Evolutionary conservation across 2,888 invertebrate species (phyloP), one percentile per base, ranked within the genome.

Genomic region (Bimastos eiseni): DNA sequence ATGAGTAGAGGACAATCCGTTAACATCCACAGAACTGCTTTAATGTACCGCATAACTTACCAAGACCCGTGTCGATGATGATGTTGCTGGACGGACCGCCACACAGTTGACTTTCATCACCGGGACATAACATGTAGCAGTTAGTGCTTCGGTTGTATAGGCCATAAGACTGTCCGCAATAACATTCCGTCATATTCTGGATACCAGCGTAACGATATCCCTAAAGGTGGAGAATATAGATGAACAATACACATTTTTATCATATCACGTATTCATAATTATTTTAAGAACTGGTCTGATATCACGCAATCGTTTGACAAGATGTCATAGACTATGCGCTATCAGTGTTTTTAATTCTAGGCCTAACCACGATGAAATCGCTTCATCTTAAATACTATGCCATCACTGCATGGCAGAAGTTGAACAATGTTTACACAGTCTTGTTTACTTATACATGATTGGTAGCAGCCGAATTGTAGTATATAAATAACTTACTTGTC

Each of bases 191-290:
- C 70, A 70, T 70, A 11, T 70, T 70, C 70, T 70, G 70, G 30
- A 70, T n/a, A n/a, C 70, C 70, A 70, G 70, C 70, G n/a, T n/a
- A 70, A 70, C 70, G 70, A 70, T 70, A 70, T n/a, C 70, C n/a
- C 70, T 70, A n/a, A 70, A 70, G n/a, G 49, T 21, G 21, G n/a
- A 70, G 70, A 30, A 70, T 8, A n/a, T 70, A 17, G 17, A 17
- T 30, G n/a, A 8, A n/a, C 8, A 70, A 70, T 13, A n/a, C 8
- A n/a, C 70, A 70, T 70, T 70, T 70, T 30, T 70, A n/a, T 30
- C 0, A 70, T 49, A 49, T 49, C 24, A 6, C 24, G 49, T 5
- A 49, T 49, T 24, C 24, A 4, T 41, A 13, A 13, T 41, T 41
- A 41, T 41, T 41, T 41, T 13, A 41, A 41, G 17, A 24, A 49